A percentile compares a stretch with the other conserved stretches of the same genome.
phyloP scores from a whole-genome alignment of 2,888 invertebrate genomes.

The Ganaspis brasiliensis region DNA sequence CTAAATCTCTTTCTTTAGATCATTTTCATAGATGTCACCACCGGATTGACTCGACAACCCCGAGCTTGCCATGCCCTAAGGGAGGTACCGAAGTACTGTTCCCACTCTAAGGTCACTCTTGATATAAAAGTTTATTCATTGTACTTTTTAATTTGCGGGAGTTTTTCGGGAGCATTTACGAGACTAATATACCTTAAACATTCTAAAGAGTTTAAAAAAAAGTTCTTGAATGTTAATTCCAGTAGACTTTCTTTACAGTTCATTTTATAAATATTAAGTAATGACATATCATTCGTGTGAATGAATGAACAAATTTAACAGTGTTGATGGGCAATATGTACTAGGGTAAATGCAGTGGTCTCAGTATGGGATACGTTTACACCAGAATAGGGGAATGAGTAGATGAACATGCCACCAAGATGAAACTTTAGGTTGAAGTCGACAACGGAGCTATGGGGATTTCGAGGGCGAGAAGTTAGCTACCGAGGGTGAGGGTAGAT shows the following conservation, averaged over 20 bases:
- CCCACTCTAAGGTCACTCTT: too few relatives aligned
- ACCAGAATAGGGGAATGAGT: constrained; percentile 63
- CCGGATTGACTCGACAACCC: too few relatives aligned
- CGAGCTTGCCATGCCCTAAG: too few relatives aligned
- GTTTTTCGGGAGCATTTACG: too few relatives aligned
- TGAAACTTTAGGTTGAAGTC: constrained; percentile 58
- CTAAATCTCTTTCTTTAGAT: too few relatives aligned
- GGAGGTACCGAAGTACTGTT: too few relatives aligned
- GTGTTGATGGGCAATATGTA: constrained; percentile 80
- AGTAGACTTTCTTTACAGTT: not conserved
- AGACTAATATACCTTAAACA: too few relatives aligned
- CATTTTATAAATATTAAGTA: constrained; percentile 68
- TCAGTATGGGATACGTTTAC: constrained; percentile 68
- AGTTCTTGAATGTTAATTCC: not conserved
- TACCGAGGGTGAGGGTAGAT: constrained; percentile 53
- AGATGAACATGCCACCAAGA: constrained; percentile 52
- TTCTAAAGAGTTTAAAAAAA: too few relatives aligned
- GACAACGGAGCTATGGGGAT: constrained; percentile 50
- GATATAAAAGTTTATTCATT: too few relatives aligned
- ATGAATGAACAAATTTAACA: constrained; percentile 76
- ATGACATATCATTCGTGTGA: constrained; percentile 79
- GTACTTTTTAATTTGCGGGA: too few relatives aligned
- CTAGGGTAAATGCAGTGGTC: constrained; percentile 70
- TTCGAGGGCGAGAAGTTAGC: constrained; percentile 53
- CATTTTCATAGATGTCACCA: too few relatives aligned